Conservation (phyloP, 2,113 vertebrate genomes). For the Rhinoptilus africanus region DNA sequence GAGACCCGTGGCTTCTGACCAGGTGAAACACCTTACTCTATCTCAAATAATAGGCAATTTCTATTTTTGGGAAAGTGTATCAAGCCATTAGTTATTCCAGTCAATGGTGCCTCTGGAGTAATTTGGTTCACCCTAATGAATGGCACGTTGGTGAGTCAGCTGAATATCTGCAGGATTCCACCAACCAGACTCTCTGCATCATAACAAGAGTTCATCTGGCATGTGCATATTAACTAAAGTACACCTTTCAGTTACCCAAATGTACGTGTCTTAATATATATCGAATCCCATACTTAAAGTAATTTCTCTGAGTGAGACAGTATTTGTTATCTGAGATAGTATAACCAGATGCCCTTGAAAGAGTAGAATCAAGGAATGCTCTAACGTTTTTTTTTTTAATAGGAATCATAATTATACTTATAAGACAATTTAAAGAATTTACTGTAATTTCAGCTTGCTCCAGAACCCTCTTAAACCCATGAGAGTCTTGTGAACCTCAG, state of each 20-base stretch:
- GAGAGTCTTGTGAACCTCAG: neutral
- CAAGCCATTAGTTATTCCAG: neutral
- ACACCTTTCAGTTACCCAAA: neutral
- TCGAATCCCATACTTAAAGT: neutral
- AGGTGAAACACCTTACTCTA: neutral
- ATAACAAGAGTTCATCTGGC: neutral
- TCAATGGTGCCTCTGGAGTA: neutral
- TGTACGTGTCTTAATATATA: neutral
- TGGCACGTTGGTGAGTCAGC: fast-evolving
- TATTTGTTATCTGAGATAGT: neutral
- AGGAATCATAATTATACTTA: neutral
- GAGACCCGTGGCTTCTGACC: neutral
- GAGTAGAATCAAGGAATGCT: neutral
- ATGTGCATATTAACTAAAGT: neutral
- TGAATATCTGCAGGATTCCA: neutral
- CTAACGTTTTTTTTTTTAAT: neutral
- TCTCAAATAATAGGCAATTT: neutral
- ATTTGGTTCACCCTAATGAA: neutral
- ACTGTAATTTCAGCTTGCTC: neutral
- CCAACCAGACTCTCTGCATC: neutral
- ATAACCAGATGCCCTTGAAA: neutral
- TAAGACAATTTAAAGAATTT: neutral
- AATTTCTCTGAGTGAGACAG: neutral
- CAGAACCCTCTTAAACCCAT: neutral
- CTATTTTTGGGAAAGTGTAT: neutral